These are phyloP conservation scores for Otus sunia DNA, from an alignment of 2,113 vertebrate genomes.

Conservation along the genomic window DNA sequence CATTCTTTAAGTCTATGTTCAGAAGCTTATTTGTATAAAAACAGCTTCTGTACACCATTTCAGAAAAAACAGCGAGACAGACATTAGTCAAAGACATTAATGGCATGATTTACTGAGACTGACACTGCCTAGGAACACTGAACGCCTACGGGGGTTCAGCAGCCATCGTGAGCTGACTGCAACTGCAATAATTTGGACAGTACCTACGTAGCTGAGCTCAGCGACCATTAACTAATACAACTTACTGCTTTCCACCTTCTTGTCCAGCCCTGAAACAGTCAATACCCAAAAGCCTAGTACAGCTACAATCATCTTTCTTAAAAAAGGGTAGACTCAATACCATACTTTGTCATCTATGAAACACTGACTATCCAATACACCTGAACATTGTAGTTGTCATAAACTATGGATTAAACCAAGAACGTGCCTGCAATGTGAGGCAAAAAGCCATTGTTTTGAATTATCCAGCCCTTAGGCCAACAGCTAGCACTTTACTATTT, in stretches of 20 bases:
- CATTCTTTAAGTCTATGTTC: conserved; percentile 27
- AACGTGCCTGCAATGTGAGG: conserved; percentile 27
- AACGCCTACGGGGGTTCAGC: not conserved
- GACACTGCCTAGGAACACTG: not conserved
- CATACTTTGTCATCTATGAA: not conserved
- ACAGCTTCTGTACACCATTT: not conserved
- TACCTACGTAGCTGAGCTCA: not conserved
- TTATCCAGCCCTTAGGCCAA: not conserved
- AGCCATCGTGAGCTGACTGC: not conserved
- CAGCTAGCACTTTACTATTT: not conserved
- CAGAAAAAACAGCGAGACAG: not conserved
- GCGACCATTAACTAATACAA: not conserved
- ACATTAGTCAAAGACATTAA: not conserved
- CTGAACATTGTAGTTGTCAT: not conserved
- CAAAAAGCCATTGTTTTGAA: not conserved
- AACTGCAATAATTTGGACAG: not conserved
- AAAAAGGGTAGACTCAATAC: not conserved
- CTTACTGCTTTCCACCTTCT: not conserved
- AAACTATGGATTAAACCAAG: not conserved
- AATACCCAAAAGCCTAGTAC: not conserved
- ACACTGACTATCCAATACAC: not conserved
- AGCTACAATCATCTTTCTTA: not conserved
- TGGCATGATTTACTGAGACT: not conserved
- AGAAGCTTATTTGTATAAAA: not conserved
- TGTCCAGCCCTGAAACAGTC: not conserved